phyloP scores from a whole-genome alignment of 2,113 vertebrate species.

The Delphinapterus leucas region DNA sequence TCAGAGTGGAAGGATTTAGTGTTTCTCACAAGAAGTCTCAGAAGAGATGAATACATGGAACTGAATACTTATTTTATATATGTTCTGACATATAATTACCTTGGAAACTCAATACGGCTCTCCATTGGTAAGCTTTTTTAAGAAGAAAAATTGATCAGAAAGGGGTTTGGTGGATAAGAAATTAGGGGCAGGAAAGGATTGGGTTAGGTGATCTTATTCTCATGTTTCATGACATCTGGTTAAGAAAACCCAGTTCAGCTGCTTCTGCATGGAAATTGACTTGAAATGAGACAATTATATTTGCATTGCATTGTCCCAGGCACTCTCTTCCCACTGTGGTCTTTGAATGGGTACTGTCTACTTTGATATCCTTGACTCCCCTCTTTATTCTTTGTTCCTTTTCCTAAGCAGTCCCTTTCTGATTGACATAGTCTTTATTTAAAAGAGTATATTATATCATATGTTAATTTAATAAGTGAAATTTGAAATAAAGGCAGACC shows the following conservation, averaged over 20 bases:
- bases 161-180: not conserved
- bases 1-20: not conserved
- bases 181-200: not conserved
- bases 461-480: slow-evolving; percentile 10
- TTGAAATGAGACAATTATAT: not conserved
- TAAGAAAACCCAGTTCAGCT: not conserved
- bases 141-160: not conserved
- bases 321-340: not conserved
- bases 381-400: not conserved
- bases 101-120: not conserved
- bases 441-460: not conserved
- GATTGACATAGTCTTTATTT: not conserved
- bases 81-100: not conserved
- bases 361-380: not conserved
- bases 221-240: not conserved
- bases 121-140: not conserved
- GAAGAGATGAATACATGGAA: not conserved
- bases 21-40: not conserved
- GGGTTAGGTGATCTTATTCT: not conserved
- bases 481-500: not conserved
- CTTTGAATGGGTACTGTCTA: not conserved
- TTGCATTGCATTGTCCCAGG: not conserved
- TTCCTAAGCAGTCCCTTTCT: not conserved
- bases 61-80: not conserved
- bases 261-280: not conserved